These are phyloP conservation scores for Styela clava DNA, from an alignment of 23 tunicate species.

Conservation along the genomic window DNA sequence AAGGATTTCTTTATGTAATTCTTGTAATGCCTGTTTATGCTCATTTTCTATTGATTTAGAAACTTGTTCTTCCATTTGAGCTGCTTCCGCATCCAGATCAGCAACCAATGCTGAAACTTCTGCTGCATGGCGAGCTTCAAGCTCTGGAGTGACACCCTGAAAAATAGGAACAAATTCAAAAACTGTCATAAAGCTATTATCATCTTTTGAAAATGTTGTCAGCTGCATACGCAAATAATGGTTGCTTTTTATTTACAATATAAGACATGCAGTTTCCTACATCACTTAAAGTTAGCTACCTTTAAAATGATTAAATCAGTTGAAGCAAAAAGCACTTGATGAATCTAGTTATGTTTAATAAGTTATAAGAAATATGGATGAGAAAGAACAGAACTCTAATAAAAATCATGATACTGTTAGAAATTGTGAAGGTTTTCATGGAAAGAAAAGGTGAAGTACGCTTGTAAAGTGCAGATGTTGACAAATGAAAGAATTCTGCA, in stretches of 20 bases:
- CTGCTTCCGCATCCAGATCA: constrained; percentile 71
- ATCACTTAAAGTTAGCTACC: too few relatives aligned
- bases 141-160: constrained; percentile 59
- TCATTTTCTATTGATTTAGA: constrained; percentile 51
- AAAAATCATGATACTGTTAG: too few relatives aligned
- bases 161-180: not conserved
- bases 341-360: too few relatives aligned
- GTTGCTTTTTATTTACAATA: not conserved
- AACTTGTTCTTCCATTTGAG: constrained; percentile 52
- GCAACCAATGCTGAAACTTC: constrained; percentile 72
- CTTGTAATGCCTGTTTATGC: constrained; percentile 52
- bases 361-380: too few relatives aligned
- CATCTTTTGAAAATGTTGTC: not conserved
- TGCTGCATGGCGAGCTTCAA: constrained; percentile 61
- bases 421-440: too few relatives aligned
- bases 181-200: not conserved
- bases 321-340: too few relatives aligned
- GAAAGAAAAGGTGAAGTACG: too few relatives aligned
- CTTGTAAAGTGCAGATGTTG: too few relatives aligned
- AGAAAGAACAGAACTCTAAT: too few relatives aligned
- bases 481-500: too few relatives aligned
- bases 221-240: not conserved
- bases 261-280: too few relatives aligned
- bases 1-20: constrained; percentile 53
- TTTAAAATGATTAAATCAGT: too few relatives aligned